phyloP scores from a whole-genome alignment of 2,113 vertebrate genomes.

The Willisornis vidua region DNA sequence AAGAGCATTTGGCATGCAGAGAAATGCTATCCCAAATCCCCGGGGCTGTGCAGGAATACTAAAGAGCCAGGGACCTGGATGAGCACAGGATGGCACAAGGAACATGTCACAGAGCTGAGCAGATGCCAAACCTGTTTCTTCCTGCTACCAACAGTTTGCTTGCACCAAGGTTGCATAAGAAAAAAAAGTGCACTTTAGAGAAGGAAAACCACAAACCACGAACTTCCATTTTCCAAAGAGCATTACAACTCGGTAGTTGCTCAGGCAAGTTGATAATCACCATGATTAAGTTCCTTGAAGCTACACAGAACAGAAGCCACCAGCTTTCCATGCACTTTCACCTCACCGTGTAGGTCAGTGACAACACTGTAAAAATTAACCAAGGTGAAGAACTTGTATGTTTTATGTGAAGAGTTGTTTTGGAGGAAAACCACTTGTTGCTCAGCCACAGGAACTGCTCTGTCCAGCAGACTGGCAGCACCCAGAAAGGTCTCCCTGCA shows the following conservation, averaged over 20 bases:
- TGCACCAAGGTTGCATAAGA: not conserved
- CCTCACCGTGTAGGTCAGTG: rapidly evolving
- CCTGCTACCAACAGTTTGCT: not conserved
- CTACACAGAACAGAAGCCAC: not conserved
- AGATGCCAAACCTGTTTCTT: not conserved
- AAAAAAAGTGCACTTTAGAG: not conserved
- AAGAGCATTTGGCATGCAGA: not conserved
- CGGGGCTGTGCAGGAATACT: not conserved
- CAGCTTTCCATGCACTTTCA: not conserved
- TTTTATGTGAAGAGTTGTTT: not conserved
- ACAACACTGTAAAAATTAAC: not conserved
- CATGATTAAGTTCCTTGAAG: not conserved
- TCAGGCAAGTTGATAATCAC: not conserved
- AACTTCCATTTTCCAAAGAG: not conserved
- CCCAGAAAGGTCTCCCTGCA: not conserved
- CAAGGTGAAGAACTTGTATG: not conserved
- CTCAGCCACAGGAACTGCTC: not conserved
- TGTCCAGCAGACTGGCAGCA: not conserved
- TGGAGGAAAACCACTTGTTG: not conserved
- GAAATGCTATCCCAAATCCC: not conserved
- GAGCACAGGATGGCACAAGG: not conserved
- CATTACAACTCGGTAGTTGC: rapidly evolving
- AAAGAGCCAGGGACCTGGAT: not conserved
- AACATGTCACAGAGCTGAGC: not conserved
- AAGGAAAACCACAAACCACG: constrained; percentile 3